Conservation (phyloP, 2,888 invertebrate species). For the Xylota segnis region DNA sequence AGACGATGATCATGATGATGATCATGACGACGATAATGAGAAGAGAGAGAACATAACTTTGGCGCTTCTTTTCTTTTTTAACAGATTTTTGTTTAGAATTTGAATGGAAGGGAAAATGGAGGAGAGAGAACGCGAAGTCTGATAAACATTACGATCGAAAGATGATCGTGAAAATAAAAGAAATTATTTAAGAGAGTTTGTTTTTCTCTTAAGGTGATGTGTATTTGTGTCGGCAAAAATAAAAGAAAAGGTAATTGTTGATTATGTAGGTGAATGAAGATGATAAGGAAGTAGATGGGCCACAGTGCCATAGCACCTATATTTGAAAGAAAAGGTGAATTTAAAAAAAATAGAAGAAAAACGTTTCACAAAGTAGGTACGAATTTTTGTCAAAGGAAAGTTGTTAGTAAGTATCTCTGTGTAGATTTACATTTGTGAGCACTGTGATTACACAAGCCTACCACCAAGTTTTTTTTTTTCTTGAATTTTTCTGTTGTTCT, state of each 20-base stretch:
- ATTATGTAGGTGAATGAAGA: conserved; percentile 35
- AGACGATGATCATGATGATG: conserved; percentile 10
- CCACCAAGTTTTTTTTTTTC: neutral
- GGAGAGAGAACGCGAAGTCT: conserved; percentile 1
- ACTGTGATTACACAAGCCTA: neutral
- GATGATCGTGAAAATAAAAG: conserved; percentile 3
- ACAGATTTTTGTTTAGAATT: conserved; percentile 68
- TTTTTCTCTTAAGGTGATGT: conserved; percentile 51
- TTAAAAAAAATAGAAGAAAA: too few relatives aligned
- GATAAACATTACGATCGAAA: conserved; percentile 15
- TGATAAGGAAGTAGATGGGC: conserved; percentile 49
- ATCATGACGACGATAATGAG: conserved; percentile 14
- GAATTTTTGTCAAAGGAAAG: too few relatives aligned
- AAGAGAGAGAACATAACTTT: conserved; percentile 38
- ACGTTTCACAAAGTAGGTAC: too few relatives aligned
- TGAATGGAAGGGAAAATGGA: conserved; percentile 61
- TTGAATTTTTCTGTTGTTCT: neutral
- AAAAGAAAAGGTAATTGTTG: conserved; percentile 53
- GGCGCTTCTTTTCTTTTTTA: conserved; percentile 59
- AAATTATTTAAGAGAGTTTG: conserved; percentile 51
- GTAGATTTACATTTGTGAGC: too few relatives aligned
- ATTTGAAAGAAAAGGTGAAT: neutral
- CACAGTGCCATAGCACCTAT: too few relatives aligned
- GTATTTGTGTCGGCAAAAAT: conserved; percentile 62
- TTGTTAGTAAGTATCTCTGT: too few relatives aligned